Evolutionary conservation across 2,888 invertebrate genomes (phyloP), one percentile per base, ranked within the genome.

Genomic region (Stenichneumon culpator): DNA sequence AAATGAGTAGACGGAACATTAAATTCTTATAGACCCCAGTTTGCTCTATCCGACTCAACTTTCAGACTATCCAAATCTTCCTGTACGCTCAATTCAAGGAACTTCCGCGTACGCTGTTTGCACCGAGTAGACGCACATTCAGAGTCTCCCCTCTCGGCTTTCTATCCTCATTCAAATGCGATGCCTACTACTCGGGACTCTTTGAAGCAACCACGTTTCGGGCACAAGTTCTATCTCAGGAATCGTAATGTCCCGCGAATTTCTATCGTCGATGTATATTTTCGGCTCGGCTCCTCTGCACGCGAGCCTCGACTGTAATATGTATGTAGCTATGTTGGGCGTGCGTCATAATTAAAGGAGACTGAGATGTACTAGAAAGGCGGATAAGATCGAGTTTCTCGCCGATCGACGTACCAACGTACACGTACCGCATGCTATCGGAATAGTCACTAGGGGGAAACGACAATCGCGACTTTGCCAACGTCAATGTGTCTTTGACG

Each of bases 281-380:
- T 79, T 79, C 69, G 79, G 69, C 79, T 79, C 60, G 67, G 44
- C 25, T 60, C 47, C 68, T n/a, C 50, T 7, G 47, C 79, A 60
- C 69, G 39, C 47, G 69, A 50, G 69, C 69, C 50, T 70, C 47
- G 52, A 36, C 68, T 74, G 36, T 81, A 60, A 65, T 57, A 81
- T 68, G 47, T 65, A 65, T 68, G 36, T 67, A 68, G 67, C 44
- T 65, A 73, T 50, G 74, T 81, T 52, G 70, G 70, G 14, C 82
- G 69, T 82, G 82, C 82, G 82, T 82, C 75, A 82, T 82, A 82
- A 75, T 82, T 77, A 77, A 81, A 81, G 74, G 80, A 74, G 68
- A 67, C 44, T 54, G 74, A 60, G 68, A 57, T 74, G 74, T 80
- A 68, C 57, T 73, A 52, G 63, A 36, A 77, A 77, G 25, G 63